Conservation (phyloP, 2,797 vertebrate genomes). For the Hydrolagus colliei region DNA sequence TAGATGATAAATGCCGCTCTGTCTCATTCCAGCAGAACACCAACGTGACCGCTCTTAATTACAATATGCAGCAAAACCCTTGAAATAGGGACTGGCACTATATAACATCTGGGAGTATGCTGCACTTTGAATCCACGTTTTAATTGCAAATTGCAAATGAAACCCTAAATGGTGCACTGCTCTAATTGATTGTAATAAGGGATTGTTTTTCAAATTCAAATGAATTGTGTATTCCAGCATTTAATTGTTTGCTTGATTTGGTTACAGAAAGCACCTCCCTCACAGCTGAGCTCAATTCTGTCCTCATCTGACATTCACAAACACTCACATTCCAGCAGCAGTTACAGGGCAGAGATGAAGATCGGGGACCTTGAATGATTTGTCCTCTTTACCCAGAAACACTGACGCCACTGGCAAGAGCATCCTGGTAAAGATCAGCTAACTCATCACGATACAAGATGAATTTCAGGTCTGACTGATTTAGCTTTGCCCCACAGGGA, state of each 20-base stretch:
- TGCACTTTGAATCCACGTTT: background rate
- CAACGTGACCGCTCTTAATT: background rate
- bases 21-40: background rate
- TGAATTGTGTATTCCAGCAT: background rate
- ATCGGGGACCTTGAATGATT: too few species aligned
- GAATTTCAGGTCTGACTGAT: too few species aligned
- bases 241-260: background rate
- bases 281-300: too few species aligned
- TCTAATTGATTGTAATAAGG: background rate
- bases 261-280: too few species aligned
- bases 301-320: too few species aligned
- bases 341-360: too few species aligned
- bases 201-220: background rate
- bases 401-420: too few species aligned
- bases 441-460: too few species aligned
- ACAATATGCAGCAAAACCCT: background rate
- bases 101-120: background rate
- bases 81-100: background rate
- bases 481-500: too few species aligned
- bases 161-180: background rate
- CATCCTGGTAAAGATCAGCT: too few species aligned
- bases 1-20: background rate
- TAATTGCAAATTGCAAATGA: background rate
- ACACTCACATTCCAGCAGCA: too few species aligned
- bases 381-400: too few species aligned